Evolutionary conservation across 2,797 vertebrate species (phyloP).

Genomic region (Hippoglossus hippoglossus): DNA sequence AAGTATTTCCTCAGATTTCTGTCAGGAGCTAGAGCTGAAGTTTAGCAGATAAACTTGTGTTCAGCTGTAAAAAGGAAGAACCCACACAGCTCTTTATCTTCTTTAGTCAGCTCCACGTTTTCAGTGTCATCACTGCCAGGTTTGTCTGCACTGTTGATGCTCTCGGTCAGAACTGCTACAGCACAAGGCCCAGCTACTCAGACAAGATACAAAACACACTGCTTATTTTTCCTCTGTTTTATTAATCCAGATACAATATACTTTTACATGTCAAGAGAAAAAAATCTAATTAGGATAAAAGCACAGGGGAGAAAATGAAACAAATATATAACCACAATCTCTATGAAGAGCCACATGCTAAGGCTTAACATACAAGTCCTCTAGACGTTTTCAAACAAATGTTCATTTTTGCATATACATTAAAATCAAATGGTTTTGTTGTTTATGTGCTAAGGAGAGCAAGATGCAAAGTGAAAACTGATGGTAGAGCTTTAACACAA

Average conservation of each 20-base stretch:
- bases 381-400: conserved; percentile 28
- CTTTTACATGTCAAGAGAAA: conserved; percentile 44
- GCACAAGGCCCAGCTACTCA: background rate
- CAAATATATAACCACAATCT: conserved; percentile 7
- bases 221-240: conserved; percentile 36
- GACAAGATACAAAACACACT: background rate
- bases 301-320: conserved; percentile 23
- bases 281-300: conserved; percentile 27
- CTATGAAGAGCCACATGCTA: conserved; percentile 33
- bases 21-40: no score
- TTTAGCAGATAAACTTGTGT: no score
- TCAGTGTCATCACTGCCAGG: no score
- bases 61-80: no score
- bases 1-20: no score
- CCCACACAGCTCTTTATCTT: no score
- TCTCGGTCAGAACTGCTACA: no score
- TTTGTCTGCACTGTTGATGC: no score
- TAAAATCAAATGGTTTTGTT: conserved; percentile 39
- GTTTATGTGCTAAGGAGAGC: conserved; percentile 16
- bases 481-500: conserved; percentile 11
- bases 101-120: no score
- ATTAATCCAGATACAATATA: conserved; percentile 59
- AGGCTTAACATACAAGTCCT: conserved; percentile 46
- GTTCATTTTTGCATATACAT: conserved; percentile 23
- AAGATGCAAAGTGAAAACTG: conserved; percentile 17